These are phyloP conservation scores for Agonopterix heracliana DNA, from an alignment of 2,888 invertebrate species.

Conservation along the genomic window DNA sequence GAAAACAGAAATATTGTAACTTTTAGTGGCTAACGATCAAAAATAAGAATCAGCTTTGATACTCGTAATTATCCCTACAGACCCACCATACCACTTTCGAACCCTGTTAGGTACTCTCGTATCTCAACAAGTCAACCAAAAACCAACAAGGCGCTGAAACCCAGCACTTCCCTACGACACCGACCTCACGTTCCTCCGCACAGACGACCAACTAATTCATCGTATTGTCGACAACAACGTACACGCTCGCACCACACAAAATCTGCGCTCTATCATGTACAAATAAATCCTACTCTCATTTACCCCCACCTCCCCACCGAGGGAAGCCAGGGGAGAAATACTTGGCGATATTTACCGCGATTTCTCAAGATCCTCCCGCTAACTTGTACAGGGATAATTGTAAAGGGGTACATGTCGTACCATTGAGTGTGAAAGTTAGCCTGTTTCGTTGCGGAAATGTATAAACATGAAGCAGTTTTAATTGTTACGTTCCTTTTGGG, in stretches of 20 bases:
- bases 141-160: no score
- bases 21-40: no score
- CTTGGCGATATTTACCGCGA: constrained; percentile 15
- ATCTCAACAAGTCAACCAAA: no score
- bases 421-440: constrained; percentile 13
- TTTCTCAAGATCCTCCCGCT: constrained; percentile 12
- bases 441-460: constrained; percentile 10
- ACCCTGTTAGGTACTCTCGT: no score
- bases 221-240: constrained; percentile 15
- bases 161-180: no score
- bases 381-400: constrained; percentile 15
- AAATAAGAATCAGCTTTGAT: no score
- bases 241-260: constrained; percentile 28
- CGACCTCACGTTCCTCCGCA: not conserved
- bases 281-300: constrained; percentile 31
- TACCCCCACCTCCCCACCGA: constrained; percentile 15
- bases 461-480: constrained; percentile 17
- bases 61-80: no score
- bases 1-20: no score
- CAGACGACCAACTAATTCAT: constrained; percentile 14
- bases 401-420: constrained; percentile 13
- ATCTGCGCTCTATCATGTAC: constrained; percentile 53
- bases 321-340: constrained; percentile 11
- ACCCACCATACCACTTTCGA: no score
- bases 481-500: constrained; percentile 16